These are phyloP conservation scores for Dione vanillae DNA, from an alignment of 2,888 invertebrate genomes.

Conservation along the genomic window DNA sequence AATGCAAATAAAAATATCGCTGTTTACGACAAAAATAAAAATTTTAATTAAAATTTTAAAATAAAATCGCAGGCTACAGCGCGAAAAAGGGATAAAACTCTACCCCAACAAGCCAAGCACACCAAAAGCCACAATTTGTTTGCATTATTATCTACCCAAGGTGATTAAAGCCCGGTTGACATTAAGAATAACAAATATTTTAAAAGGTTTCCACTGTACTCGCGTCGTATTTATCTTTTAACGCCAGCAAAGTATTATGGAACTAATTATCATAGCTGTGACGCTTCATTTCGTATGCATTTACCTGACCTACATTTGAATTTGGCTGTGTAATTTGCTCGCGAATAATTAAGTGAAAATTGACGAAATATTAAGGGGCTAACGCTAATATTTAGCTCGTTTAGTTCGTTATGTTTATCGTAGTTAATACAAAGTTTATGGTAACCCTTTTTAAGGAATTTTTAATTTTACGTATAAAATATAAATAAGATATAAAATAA, in stretches of 20 bases:
- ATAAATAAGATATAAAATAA: no score
- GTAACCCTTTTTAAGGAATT: no score
- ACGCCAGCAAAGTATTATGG: constrained; percentile 34
- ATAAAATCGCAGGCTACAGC: neutral
- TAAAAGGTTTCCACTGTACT: constrained; percentile 53
- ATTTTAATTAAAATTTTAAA: neutral
- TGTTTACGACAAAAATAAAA: neutral
- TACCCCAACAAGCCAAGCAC: neutral
- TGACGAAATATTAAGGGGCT: constrained; percentile 37
- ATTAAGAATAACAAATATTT: constrained; percentile 51
- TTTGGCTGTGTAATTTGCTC: constrained; percentile 34
- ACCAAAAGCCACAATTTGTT: constrained; percentile 19
- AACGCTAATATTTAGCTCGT: constrained; percentile 11
- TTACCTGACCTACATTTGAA: constrained; percentile 39
- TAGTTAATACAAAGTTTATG: neutral
- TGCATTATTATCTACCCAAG: constrained; percentile 15
- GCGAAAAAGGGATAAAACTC: neutral
- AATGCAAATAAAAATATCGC: neutral
- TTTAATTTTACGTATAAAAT: no score
- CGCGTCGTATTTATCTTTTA: constrained; percentile 35
- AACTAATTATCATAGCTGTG: constrained; percentile 40
- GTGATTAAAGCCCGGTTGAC: constrained; percentile 32
- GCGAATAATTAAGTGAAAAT: constrained; percentile 36
- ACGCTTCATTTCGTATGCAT: constrained; percentile 39
- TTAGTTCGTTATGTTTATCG: constrained; percentile 9